Conservation (phyloP, 2,797 vertebrate genomes). For the Sebastes melanostomus region DNA sequence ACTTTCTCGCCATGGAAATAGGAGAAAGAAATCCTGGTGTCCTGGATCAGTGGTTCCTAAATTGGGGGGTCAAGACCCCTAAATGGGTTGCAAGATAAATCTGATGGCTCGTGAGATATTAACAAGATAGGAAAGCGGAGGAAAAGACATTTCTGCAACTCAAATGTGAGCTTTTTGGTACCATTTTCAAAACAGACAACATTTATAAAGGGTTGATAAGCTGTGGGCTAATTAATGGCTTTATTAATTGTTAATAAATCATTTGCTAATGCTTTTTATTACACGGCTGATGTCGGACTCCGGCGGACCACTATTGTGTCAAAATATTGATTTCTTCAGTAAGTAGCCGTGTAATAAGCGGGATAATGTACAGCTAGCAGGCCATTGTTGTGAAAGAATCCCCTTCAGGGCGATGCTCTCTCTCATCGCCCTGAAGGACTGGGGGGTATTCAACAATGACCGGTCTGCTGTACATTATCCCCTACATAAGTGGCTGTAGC, state of each 20-base stretch:
- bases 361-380: no score
- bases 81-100: neutral
- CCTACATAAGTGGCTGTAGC: neutral
- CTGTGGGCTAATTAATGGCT: neutral
- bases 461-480: no score
- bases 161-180: neutral
- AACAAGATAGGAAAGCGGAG: neutral
- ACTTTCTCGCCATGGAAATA: neutral
- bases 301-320: neutral
- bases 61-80: neutral
- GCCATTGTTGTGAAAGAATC: no score
- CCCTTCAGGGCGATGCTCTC: no score
- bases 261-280: no score
- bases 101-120: neutral
- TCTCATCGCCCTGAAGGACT: no score
- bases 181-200: neutral
- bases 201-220: neutral
- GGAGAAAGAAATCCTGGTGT: neutral
- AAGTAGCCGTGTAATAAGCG: no score
- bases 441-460: no score
- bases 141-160: neutral
- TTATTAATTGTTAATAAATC: neutral
- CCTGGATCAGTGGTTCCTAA: neutral
- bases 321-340: no score
- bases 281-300: no score